A percentile compares a stretch with the other conserved stretches of the same genome.
Evolutionary conservation across 1,140 invertebrate genomes (phyloP).

Genomic region (Bombus haemorrhoidalis): DNA sequence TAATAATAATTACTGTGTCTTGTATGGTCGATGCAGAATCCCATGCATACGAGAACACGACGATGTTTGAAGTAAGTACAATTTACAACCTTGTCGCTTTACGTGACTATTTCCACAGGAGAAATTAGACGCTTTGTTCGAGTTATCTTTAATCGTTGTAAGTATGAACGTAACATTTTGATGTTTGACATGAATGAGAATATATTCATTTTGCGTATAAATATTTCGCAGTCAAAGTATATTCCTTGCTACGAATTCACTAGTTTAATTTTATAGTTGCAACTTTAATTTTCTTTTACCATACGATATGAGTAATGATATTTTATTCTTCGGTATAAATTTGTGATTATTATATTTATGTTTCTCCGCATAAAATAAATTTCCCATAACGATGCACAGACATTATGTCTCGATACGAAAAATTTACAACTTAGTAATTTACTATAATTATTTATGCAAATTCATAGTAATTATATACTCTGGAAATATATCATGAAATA

Average conservation of each 20-base stretch:
- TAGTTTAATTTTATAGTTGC: neutral
- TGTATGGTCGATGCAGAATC: neutral
- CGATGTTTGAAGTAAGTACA: constrained; percentile 27
- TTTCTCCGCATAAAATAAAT: too few species aligned
- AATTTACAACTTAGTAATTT: too few species aligned
- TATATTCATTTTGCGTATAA: too few species aligned
- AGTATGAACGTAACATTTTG: neutral
- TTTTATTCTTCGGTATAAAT: too few species aligned
- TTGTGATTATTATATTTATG: too few species aligned
- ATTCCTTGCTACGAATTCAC: neutral
- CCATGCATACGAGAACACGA: neutral
- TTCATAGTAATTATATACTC: too few species aligned
- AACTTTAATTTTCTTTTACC: neutral
- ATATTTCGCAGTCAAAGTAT: too few species aligned
- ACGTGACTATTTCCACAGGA: neutral
- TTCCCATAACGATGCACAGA: too few species aligned
- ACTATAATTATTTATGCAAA: too few species aligned
- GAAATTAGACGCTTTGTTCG: constrained; percentile 16
- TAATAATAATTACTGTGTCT: constrained; percentile 55
- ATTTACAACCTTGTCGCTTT: constrained; percentile 10
- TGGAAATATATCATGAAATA: too few species aligned
- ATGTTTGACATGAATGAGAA: neutral
- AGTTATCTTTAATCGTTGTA: neutral
- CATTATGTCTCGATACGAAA: too few species aligned
- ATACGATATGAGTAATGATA: too few species aligned